Percentiles rank a stretch among this genome's conserved stretches.
phyloP scores from a whole-genome alignment of 2,797 vertebrate species.

The Ataeniobius toweri region DNA sequence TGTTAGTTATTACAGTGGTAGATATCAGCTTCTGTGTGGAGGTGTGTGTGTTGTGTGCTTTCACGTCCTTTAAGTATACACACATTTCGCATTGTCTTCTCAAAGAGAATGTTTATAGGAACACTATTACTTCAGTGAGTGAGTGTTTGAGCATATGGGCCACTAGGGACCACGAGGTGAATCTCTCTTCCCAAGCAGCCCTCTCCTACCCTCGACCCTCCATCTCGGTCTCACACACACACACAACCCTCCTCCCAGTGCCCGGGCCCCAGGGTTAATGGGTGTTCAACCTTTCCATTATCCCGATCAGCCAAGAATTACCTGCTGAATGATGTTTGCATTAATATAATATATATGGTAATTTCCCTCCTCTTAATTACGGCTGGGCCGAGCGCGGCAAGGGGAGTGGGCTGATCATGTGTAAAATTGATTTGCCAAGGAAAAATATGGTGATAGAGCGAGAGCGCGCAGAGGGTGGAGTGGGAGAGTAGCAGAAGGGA shows the following conservation, averaged over 20 bases:
- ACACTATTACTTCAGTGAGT: constrained; percentile 64
- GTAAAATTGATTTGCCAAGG: constrained; percentile 99
- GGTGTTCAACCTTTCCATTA: constrained; percentile 99
- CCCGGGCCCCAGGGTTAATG: constrained; percentile 99
- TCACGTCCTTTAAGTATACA: constrained; percentile 66
- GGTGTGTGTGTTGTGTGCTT: constrained; percentile 28
- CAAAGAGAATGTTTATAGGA: constrained; percentile 57
- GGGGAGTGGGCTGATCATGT: constrained; percentile 99
- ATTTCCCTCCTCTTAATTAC: constrained; percentile 99
- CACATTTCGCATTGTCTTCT: constrained; percentile 35
- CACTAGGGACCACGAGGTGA: constrained; percentile 89
- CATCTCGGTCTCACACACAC: constrained; percentile 42
- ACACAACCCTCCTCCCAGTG: constrained; percentile 67
- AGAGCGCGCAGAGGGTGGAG: constrained; percentile 81
- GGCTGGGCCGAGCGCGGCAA: constrained; percentile 95
- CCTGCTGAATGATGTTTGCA: constrained; percentile 99
- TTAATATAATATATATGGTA: constrained; percentile 99
- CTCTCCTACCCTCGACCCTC: constrained; percentile 62
- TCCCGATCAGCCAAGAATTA: constrained; percentile 99
- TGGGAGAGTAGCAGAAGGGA: constrained; percentile 77
- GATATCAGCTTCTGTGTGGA: constrained; percentile 82
- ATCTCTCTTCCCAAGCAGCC: constrained; percentile 89
- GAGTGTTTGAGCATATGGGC: constrained; percentile 66
- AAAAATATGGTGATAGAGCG: constrained; percentile 97
- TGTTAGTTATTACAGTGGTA: constrained; percentile 95